phyloP scores from a whole-genome alignment of 2,797 vertebrate species.

The Mallotus villosus region DNA sequence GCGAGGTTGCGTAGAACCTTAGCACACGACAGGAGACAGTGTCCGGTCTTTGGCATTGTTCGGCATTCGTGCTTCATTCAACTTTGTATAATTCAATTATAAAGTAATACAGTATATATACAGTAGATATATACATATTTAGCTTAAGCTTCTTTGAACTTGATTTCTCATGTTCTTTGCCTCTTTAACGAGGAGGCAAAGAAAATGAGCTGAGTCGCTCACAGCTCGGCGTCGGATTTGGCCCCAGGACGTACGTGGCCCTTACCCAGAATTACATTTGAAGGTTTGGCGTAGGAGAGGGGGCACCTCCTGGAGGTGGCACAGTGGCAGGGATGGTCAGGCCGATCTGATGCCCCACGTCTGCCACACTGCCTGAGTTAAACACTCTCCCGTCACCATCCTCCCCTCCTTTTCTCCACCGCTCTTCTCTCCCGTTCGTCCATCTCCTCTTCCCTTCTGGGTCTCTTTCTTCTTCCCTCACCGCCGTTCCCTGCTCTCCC shows the following conservation, averaged over 20 bases:
- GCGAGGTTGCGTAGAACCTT: slow-evolving; percentile 35
- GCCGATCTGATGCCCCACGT: slow-evolving; percentile 50
- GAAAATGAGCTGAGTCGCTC: not conserved
- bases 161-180: not conserved
- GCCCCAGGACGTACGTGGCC: not conserved
- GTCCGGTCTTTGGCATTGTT: slow-evolving; percentile 51
- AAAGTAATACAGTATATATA: not conserved
- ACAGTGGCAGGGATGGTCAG: slow-evolving; percentile 42
- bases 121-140: not conserved
- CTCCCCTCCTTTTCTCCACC: slow-evolving; percentile 26
- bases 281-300: not conserved
- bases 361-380: slow-evolving; percentile 49
- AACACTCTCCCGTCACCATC: slow-evolving; percentile 49
- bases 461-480: not conserved
- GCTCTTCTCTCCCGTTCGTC: slow-evolving; percentile 2
- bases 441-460: slow-evolving; percentile 22
- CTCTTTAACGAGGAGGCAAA: not conserved
- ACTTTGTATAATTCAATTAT: slow-evolving; percentile 26
- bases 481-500: slow-evolving; percentile 10
- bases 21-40: slow-evolving; percentile 54
- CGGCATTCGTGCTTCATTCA: slow-evolving; percentile 52
- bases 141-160: not conserved
- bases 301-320: slow-evolving; percentile 44
- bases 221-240: not conserved
- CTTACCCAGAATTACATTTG: not conserved